phyloP scores from a whole-genome alignment of 2,113 vertebrate species.

The Sardina pilchardus region DNA sequence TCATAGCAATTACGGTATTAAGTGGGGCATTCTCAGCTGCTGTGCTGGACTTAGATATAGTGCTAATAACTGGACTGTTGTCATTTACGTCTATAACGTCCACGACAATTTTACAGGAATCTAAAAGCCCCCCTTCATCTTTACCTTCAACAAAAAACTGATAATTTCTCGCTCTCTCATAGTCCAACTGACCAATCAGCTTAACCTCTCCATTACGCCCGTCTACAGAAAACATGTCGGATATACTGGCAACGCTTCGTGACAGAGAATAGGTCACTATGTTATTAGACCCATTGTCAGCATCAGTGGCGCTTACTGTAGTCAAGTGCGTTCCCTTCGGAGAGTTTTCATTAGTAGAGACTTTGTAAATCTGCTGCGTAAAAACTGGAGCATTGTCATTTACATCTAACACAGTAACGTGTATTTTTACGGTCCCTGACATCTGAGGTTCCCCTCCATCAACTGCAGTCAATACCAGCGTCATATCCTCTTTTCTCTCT shows the following conservation, averaged over 20 bases:
- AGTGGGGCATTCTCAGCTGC: conserved; percentile 20
- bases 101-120: conserved; percentile 25
- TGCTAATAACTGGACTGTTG: conserved; percentile 25
- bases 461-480: conserved; percentile 23
- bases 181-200: conserved; percentile 24
- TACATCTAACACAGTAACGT: conserved; percentile 19
- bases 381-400: conserved; percentile 37
- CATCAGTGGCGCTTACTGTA: conserved; percentile 30
- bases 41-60: conserved; percentile 25
- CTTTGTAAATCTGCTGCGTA: conserved; percentile 23
- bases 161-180: conserved; percentile 21
- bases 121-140: conserved; percentile 30
- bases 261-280: neutral
- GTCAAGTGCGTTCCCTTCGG: conserved; percentile 5
- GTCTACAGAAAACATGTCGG: conserved; percentile 16
- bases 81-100: conserved; percentile 32
- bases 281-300: conserved; percentile 24
- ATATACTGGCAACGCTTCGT: neutral
- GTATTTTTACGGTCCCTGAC: conserved; percentile 22
- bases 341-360: conserved; percentile 13
- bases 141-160: conserved; percentile 28
- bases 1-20: conserved; percentile 21
- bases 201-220: conserved; percentile 14
- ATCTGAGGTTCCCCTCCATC: conserved; percentile 28
- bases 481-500: neutral